These are phyloP conservation scores for Streblospio benedicti DNA, from an alignment of 1,140 invertebrate species.

Conservation along the genomic window DNA sequence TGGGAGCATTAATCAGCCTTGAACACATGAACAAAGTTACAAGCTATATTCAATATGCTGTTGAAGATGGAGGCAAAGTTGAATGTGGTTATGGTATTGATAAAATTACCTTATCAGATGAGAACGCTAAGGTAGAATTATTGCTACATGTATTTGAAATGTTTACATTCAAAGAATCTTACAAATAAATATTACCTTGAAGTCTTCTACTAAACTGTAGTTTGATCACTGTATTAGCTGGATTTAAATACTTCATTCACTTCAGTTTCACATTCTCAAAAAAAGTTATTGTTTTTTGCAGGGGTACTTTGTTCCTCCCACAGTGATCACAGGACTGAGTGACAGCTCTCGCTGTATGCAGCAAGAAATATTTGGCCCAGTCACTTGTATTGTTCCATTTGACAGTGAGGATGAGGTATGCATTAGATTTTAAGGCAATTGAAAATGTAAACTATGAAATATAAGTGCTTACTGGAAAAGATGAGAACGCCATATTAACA, in stretches of 20 bases:
- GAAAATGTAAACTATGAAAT: conserved; percentile 18
- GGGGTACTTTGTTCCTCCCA: conserved; percentile 54
- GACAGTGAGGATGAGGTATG: conserved; percentile 48
- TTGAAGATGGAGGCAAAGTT: conserved; percentile 36
- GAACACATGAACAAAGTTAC: conserved; percentile 52
- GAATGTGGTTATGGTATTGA: no score
- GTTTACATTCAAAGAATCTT: no score
- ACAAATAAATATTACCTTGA: conserved; percentile 13
- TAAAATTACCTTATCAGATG: no score
- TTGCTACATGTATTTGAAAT: no score
- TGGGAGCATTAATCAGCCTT: conserved; percentile 52
- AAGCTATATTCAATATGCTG: conserved; percentile 44
- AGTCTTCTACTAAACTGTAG: no score
- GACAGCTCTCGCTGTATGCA: conserved; percentile 50
- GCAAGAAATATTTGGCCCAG: conserved; percentile 59
- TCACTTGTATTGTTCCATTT: conserved; percentile 53
- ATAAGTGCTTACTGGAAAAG: no score
- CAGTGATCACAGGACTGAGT: conserved; percentile 48
- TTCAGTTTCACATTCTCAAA: conserved; percentile 13
- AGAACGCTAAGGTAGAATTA: no score
- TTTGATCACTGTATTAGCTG: no score
- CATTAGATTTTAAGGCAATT: not conserved
- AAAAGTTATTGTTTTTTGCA: conserved; percentile 22
- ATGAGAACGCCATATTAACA: no score
- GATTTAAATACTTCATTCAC: no score